Evolutionary conservation across 2,888 invertebrate genomes (phyloP).

Genomic region (Drosophila kokeensis): DNA sequence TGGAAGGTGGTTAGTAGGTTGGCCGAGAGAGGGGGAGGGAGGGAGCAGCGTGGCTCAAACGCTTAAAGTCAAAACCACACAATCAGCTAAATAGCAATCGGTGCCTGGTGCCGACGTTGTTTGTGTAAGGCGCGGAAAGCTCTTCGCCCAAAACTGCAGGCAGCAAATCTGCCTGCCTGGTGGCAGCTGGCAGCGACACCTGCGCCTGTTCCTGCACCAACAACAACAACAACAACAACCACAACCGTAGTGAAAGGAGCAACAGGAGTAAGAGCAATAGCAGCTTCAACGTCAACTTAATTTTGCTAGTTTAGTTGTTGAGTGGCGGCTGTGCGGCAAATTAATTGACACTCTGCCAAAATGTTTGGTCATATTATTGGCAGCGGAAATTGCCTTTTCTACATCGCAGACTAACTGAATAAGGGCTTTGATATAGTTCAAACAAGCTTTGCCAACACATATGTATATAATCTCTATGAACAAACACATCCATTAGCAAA

Average conservation of each 20-base stretch:
- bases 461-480: neutral
- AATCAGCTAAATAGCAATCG: conserved; percentile 77
- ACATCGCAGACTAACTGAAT: conserved; percentile 33
- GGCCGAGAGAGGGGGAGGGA: neutral
- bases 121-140: conserved; percentile 44
- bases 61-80: conserved; percentile 74
- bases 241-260: conserved; percentile 13
- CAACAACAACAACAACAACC: conserved; percentile 13
- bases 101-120: conserved; percentile 47
- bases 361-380: conserved; percentile 72
- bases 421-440: conserved; percentile 8
- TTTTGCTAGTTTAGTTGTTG: conserved; percentile 71
- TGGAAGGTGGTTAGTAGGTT: neutral
- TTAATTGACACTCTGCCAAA: conserved; percentile 75
- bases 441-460: neutral
- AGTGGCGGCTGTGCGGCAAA: conserved; percentile 65
- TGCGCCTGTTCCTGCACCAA: conserved; percentile 25
- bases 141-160: conserved; percentile 23
- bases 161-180: conserved; percentile 20
- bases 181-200: conserved; percentile 69
- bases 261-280: conserved; percentile 25
- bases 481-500: neutral
- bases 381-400: conserved; percentile 55
- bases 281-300: conserved; percentile 65
- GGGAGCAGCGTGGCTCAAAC: conserved; percentile 27